Percentiles rank a stretch among this genome's conserved stretches.
Conservation (phyloP, 2,888 invertebrate genomes). For the Gortyna flavago region DNA sequence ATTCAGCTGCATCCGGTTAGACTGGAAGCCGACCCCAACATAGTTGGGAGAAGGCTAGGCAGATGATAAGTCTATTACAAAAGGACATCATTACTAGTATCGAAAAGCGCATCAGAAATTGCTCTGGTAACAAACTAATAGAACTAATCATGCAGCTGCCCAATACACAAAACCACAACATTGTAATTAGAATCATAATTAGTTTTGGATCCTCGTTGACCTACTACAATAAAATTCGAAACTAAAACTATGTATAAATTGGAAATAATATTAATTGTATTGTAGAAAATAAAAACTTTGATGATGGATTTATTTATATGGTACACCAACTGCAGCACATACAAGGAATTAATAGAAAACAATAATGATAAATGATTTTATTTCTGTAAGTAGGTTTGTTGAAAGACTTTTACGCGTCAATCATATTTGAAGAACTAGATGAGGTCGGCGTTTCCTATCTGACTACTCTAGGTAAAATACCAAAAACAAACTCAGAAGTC, state of each 20-base stretch:
- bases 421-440: not conserved
- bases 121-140: slow-evolving; percentile 17
- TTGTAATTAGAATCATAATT: slow-evolving; percentile 46
- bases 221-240: slow-evolving; percentile 10
- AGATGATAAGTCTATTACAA: not conserved
- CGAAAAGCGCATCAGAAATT: slow-evolving; percentile 33
- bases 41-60: too few species aligned
- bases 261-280: not conserved
- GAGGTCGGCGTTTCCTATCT: not conserved
- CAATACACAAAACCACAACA: slow-evolving; percentile 31
- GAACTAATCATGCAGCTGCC: slow-evolving; percentile 41
- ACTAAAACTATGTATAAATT: not conserved
- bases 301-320: not conserved
- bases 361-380: not conserved
- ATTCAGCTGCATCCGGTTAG: too few species aligned
- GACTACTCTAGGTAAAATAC: not conserved
- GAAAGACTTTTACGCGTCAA: not conserved
- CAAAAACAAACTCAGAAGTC: not conserved
- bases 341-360: not conserved
- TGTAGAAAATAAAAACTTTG: not conserved
- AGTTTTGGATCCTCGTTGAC: slow-evolving; percentile 32
- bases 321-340: not conserved
- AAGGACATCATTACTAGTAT: slow-evolving; percentile 5
- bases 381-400: not conserved
- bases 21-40: too few species aligned